phyloP scores from a whole-genome alignment of 1,140 invertebrate species.

The Drosophila teissieri region DNA sequence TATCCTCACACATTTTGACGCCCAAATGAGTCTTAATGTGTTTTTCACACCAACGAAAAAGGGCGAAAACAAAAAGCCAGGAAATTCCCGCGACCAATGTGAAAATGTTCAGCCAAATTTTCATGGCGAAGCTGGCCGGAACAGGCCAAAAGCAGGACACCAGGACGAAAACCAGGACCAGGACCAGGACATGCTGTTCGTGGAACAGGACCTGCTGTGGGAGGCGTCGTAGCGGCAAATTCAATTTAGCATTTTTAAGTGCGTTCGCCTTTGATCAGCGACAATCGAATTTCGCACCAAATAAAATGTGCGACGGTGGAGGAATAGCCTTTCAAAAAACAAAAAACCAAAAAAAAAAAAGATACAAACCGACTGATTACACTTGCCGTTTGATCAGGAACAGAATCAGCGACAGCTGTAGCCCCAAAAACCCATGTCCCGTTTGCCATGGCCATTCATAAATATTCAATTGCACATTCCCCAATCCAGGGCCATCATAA shows the following conservation, averaged over 20 bases:
- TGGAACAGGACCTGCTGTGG: constrained; percentile 16
- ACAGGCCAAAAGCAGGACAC: constrained; percentile 24
- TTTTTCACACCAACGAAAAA: constrained; percentile 70
- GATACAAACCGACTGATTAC: constrained; percentile 54
- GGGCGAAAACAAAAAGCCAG: constrained; percentile 11
- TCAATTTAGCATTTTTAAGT: constrained; percentile 85
- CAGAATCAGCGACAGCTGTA: constrained; percentile 40
- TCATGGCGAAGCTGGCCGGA: constrained; percentile 47
- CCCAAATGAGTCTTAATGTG: constrained; percentile 79
- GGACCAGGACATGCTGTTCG: not conserved
- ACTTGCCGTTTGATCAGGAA: constrained; percentile 77
- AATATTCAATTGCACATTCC: constrained; percentile 67
- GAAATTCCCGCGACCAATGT: constrained; percentile 40
- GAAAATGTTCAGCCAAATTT: constrained; percentile 64
- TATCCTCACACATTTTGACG: constrained; percentile 54
- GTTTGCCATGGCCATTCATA: constrained; percentile 53
- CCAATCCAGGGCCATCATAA: constrained; percentile 55
- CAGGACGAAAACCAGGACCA: not conserved
- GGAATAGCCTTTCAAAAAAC: constrained; percentile 9
- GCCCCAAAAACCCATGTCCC: constrained; percentile 26
- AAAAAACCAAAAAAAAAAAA: not conserved
- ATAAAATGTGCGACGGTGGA: constrained; percentile 66
- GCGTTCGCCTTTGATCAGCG: constrained; percentile 83
- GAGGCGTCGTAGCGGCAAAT: constrained; percentile 81
- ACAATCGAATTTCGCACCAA: constrained; percentile 83